These are phyloP conservation scores for Rachycentron canadum DNA, from an alignment of 2,797 vertebrate species.

Conservation along the genomic window DNA sequence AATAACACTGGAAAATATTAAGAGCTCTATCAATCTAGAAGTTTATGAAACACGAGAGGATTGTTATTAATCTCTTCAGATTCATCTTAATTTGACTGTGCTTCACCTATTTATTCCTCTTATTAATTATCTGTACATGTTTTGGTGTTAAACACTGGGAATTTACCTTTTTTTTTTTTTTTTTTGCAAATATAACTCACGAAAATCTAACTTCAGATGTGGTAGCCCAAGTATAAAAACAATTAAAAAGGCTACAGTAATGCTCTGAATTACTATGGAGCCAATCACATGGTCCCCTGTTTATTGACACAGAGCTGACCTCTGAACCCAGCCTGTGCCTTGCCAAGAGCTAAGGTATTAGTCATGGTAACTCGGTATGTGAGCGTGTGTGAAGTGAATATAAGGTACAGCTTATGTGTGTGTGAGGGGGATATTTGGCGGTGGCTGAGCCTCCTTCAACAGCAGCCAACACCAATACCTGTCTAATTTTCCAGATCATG, in stretches of 20 bases:
- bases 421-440: slow-evolving; percentile 36
- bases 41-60: slow-evolving; percentile 41
- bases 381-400: slow-evolving; percentile 36
- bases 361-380: slow-evolving; percentile 76
- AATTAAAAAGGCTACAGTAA: slow-evolving; percentile 70
- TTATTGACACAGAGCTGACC: slow-evolving; percentile 81
- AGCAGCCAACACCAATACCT: slow-evolving; percentile 63
- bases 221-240: slow-evolving; percentile 53
- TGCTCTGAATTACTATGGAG: slow-evolving; percentile 70
- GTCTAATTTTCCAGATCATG: slow-evolving; percentile 57
- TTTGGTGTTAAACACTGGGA: not conserved
- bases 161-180: not conserved
- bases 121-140: not conserved
- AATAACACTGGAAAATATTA: slow-evolving; percentile 61
- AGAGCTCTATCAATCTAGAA: slow-evolving; percentile 29
- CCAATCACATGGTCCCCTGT: slow-evolving; percentile 72
- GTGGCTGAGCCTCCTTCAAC: slow-evolving; percentile 38
- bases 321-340: slow-evolving; percentile 72
- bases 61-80: slow-evolving; percentile 36
- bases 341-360: slow-evolving; percentile 79
- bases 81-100: slow-evolving; percentile 33
- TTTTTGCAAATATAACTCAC: not conserved
- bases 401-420: slow-evolving; percentile 11
- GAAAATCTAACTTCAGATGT: slow-evolving; percentile 25
- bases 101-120: slow-evolving; percentile 1